Conservation (phyloP, 2,113 vertebrate genomes). For the Odocoileus virginianus region DNA sequence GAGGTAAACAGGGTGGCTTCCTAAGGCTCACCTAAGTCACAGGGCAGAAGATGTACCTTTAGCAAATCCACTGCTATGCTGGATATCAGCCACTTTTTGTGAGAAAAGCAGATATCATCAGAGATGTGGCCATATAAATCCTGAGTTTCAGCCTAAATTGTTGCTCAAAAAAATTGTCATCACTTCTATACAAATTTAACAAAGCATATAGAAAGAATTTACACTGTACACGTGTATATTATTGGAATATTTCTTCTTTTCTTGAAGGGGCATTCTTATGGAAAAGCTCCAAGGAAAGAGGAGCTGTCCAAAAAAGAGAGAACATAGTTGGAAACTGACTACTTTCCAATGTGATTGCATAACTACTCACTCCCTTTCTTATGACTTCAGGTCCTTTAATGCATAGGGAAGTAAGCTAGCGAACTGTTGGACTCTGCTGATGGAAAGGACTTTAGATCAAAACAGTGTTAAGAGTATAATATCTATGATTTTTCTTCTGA, state of each 20-base stretch:
- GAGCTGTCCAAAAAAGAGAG: neutral
- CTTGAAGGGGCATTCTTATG: neutral
- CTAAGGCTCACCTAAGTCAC: no score
- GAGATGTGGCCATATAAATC: neutral
- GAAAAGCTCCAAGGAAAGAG: neutral
- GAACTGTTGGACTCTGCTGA: neutral
- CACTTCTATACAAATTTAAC: neutral
- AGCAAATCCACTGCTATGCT: constrained; percentile 19
- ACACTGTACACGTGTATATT: neutral
- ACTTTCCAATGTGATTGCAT: neutral
- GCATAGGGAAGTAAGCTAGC: accelerated
- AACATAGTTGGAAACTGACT: neutral
- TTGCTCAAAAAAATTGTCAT: neutral
- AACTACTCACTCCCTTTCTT: neutral
- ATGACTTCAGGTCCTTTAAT: neutral
- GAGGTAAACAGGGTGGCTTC: neutral
- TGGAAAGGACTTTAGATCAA: neutral
- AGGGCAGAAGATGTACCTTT: constrained; percentile 15
- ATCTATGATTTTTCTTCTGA: neutral
- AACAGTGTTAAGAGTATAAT: neutral
- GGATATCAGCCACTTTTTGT: constrained; percentile 44
- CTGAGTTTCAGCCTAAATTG: neutral
- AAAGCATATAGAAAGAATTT: neutral
- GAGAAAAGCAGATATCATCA: constrained; percentile 37
- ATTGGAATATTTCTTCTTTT: neutral